phyloP scores from a whole-genome alignment of 2,797 vertebrate genomes.

The Poeciliopsis infans region DNA sequence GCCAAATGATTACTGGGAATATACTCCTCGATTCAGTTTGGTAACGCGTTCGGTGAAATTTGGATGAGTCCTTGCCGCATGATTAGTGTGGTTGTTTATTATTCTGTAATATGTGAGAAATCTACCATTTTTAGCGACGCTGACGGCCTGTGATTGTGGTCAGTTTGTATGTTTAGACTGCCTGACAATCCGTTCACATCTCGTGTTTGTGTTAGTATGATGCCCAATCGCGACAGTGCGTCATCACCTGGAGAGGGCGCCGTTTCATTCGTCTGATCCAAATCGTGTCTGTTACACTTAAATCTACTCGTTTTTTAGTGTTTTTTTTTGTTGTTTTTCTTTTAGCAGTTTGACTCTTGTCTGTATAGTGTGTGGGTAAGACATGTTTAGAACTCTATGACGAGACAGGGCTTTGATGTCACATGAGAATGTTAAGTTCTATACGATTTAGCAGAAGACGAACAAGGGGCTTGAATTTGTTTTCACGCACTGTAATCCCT shows the following conservation, averaged over 20 bases:
- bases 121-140: conserved; percentile 33
- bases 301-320: conserved; percentile 30
- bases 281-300: conserved; percentile 65
- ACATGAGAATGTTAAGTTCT: conserved; percentile 71
- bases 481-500: conserved; percentile 68
- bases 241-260: conserved; percentile 29
- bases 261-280: conserved; percentile 48
- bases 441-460: conserved; percentile 43
- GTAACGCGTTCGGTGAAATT: conserved; percentile 33
- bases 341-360: conserved; percentile 57
- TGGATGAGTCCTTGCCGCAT: conserved; percentile 37
- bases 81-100: conserved; percentile 46
- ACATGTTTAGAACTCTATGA: conserved; percentile 59
- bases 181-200: conserved; percentile 69
- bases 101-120: conserved; percentile 46
- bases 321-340: conserved; percentile 33
- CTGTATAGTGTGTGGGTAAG: conserved; percentile 55
- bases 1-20: conserved; percentile 65
- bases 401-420: conserved; percentile 66
- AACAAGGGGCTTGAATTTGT: conserved; percentile 54
- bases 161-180: conserved; percentile 58
- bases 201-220: conserved; percentile 19
- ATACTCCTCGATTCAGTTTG: conserved; percentile 36
- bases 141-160: conserved; percentile 69
- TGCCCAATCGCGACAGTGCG: conserved; percentile 34